Conservation (phyloP, 2,797 vertebrate genomes). For the Malacoctenus gilli region DNA sequence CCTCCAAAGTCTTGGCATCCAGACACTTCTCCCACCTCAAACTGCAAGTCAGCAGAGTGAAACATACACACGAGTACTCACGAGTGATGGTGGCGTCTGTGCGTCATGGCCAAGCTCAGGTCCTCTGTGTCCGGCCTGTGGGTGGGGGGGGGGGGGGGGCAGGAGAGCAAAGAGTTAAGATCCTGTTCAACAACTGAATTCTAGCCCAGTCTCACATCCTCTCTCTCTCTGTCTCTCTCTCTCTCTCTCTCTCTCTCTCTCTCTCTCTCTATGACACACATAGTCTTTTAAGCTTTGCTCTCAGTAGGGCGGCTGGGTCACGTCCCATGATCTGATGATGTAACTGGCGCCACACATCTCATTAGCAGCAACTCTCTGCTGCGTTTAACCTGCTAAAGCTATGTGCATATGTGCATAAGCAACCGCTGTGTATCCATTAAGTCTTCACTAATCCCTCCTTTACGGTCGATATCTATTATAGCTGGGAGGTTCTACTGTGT, state of each 20-base stretch:
- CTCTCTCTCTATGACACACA: no score
- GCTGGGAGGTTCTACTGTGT: neutral
- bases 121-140: slow-evolving; percentile 62
- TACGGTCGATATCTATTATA: slow-evolving; percentile 11
- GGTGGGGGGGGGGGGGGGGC: slow-evolving; percentile 58
- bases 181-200: slow-evolving; percentile 35
- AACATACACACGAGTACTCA: slow-evolving; percentile 84
- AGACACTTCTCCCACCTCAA: no score
- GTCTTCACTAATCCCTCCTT: slow-evolving; percentile 12
- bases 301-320: slow-evolving; percentile 62
- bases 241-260: no score
- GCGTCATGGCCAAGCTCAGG: slow-evolving; percentile 82
- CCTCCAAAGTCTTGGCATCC: no score
- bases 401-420: slow-evolving; percentile 1
- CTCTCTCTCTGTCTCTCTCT: no score
- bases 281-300: slow-evolving; percentile 74
- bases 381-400: slow-evolving; percentile 36
- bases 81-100: slow-evolving; percentile 86
- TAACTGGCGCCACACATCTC: slow-evolving; percentile 73
- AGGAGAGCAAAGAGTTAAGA: slow-evolving; percentile 57
- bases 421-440: slow-evolving; percentile 3
- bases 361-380: slow-evolving; percentile 64
- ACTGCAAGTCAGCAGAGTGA: slow-evolving; percentile 55
- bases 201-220: slow-evolving; percentile 29
- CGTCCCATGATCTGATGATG: slow-evolving; percentile 74